Conservation (phyloP, 2,888 invertebrate genomes). For the Dicranocentrus wangi region DNA sequence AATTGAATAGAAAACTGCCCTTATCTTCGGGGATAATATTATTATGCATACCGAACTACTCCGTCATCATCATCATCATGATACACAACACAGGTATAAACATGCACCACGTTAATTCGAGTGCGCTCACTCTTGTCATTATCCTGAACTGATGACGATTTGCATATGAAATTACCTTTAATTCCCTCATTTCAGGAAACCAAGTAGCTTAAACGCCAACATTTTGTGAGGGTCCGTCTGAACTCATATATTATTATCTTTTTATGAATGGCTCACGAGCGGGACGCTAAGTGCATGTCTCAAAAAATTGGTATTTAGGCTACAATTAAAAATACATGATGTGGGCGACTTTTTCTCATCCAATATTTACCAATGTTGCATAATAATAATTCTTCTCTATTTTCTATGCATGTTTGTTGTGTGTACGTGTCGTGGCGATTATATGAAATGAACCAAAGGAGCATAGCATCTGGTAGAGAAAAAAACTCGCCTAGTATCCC, state of each 20-base stretch:
- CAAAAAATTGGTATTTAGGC: neutral
- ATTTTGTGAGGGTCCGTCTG: neutral
- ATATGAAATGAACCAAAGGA: too few relatives aligned
- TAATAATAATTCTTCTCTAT: too few relatives aligned
- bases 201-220: conserved; percentile 17
- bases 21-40: conserved; percentile 4
- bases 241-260: neutral
- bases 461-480: too few relatives aligned
- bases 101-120: conserved; percentile 22
- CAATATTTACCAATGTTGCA: too few relatives aligned
- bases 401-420: too few relatives aligned
- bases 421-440: too few relatives aligned
- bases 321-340: conserved; percentile 17
- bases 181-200: conserved; percentile 42
- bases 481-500: too few relatives aligned
- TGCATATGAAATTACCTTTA: conserved; percentile 43
- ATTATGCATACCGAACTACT: neutral
- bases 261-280: conserved; percentile 15
- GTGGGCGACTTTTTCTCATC: neutral
- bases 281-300: neutral
- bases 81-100: too few relatives aligned
- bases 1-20: conserved; percentile 14
- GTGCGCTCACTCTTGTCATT: conserved; percentile 24
- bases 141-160: conserved; percentile 35
- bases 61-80: too few relatives aligned